Evolutionary conservation across 1,140 invertebrate species (phyloP), one percentile per base, ranked within the genome.

Genomic region (Ips typographus): DNA sequence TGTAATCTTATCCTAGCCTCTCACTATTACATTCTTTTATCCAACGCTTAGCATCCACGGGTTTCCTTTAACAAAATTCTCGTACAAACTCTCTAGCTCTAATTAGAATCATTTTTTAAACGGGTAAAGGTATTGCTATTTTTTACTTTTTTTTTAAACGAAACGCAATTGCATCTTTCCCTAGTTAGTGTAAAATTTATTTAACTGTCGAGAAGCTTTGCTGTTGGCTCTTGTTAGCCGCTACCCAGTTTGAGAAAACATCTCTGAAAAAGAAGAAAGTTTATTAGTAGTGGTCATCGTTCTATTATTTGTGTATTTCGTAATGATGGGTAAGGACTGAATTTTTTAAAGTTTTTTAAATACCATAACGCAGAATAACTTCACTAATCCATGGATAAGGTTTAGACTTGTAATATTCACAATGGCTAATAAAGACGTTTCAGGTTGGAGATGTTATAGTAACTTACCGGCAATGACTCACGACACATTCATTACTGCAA

Each of bases 401-500:
- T 22, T 22, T 41, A 36, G 39, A 42, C 5, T 38, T 60, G 7
- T 6, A 7, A 8, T 8, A 60, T 42, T 43, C 58, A 41, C 5
- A 6, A 6, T 6, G 4, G n/a, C 4, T 6, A 47, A 47, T 6
- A 60, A 60, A 22, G 22, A 22, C 8, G 22, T 7, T 2, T 59
- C 4, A 5, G 5, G 5, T 7, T 7, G 36, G 5, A 5, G 5
- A 40, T 6, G 39, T 36, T 39, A 69, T 39, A 22, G 5, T 69
- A 71, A 80, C 81, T 80, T 82, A 91, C 90, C 90, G 92, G 88
- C 95, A 98, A 82, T 98, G 95, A 78, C 90, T 94, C 74, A 97
- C 94, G 69, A 97, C 95, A 84, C 96, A 98, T 80, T 98, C 95
- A 83, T 96, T 96, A 81, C 93, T 95, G 83, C 96, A 98, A 81